phyloP scores from a whole-genome alignment of 2,888 invertebrate genomes.

The Protula sp. region DNA sequence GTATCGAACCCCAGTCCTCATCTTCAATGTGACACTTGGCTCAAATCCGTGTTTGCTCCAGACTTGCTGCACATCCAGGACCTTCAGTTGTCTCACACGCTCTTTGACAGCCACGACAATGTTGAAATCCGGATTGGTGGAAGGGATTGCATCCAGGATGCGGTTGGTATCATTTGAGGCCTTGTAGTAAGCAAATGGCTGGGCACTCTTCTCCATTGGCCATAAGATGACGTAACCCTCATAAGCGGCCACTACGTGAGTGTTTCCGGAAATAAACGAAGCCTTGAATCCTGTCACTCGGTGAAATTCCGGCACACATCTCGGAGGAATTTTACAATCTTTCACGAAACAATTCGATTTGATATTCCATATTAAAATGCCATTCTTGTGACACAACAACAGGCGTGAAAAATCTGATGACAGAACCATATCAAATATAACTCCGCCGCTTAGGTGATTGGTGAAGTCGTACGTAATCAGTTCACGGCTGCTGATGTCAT shows the following conservation, averaged over 20 bases:
- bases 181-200: background rate
- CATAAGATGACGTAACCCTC: constrained; percentile 6
- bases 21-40: background rate
- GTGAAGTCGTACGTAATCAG: background rate
- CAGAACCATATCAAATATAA: background rate
- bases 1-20: background rate
- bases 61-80: background rate
- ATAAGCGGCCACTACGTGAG: constrained; percentile 2
- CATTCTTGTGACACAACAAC: background rate
- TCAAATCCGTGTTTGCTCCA: no score
- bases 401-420: background rate
- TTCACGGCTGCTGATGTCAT: background rate
- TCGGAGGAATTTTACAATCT: background rate
- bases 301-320: background rate
- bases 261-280: background rate
- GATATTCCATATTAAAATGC: constrained; percentile 4
- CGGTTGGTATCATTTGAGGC: background rate
- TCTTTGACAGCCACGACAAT: background rate
- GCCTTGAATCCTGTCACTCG: background rate
- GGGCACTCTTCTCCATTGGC: background rate
- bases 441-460: no score
- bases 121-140: background rate
- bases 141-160: background rate
- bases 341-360: background rate
- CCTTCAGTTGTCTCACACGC: background rate